Conservation (phyloP, 2,888 invertebrate genomes). For the Caenorhabditis imperialis region DNA sequence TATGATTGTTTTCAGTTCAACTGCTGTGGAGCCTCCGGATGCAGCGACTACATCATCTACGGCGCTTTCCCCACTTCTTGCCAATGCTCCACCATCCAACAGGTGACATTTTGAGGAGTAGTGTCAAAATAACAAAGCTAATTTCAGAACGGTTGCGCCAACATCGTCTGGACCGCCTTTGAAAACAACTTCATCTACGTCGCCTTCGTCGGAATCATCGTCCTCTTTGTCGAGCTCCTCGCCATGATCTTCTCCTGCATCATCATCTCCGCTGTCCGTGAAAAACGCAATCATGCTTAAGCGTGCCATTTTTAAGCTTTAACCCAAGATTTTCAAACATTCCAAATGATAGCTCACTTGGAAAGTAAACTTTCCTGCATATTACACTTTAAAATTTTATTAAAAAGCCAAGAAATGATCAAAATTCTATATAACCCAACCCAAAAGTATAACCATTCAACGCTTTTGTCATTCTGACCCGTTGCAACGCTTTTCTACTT, state of each 20-base stretch:
- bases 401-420: no score
- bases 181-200: slow-evolving; percentile 59
- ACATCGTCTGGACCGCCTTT: slow-evolving; percentile 48
- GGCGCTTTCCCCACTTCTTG: slow-evolving; percentile 48
- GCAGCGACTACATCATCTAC: slow-evolving; percentile 56
- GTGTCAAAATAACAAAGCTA: slow-evolving; percentile 9
- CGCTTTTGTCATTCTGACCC: no score
- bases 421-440: no score
- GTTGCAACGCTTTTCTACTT: no score
- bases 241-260: slow-evolving; percentile 67
- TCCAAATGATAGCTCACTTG: no score
- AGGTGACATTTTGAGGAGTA: slow-evolving; percentile 19
- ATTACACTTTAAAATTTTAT: no score
- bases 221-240: slow-evolving; percentile 64
- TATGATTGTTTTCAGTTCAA: slow-evolving; percentile 65
- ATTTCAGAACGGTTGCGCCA: slow-evolving; percentile 64
- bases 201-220: slow-evolving; percentile 52
- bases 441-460: no score
- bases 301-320: background rate
- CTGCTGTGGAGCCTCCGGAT: slow-evolving; percentile 68
- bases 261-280: slow-evolving; percentile 59
- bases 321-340: no score
- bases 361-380: no score
- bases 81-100: slow-evolving; percentile 40
- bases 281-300: slow-evolving; percentile 50